A percentile compares a stretch with the other conserved stretches of the same genome.
Conservation (phyloP, 2,113 vertebrate genomes). For the Nothoprocta perdicaria region DNA sequence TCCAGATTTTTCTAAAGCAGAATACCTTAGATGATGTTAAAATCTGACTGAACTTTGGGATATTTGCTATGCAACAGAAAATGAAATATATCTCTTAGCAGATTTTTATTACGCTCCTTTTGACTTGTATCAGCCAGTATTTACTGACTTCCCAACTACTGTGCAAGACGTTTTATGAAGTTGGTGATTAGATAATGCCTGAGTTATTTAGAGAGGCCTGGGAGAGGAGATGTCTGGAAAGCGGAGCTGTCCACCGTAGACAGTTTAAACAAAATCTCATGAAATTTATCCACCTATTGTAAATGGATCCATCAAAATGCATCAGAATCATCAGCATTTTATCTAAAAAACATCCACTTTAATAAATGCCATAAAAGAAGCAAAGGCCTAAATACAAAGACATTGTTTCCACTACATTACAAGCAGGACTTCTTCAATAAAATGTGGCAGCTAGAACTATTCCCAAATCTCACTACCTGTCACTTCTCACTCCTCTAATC, state of each 20-base stretch:
- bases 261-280: not conserved
- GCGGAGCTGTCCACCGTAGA: not conserved
- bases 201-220: not conserved
- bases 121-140: not conserved
- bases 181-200: not conserved
- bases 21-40: not conserved
- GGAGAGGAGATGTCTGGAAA: not conserved
- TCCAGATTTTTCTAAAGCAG: not conserved
- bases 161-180: not conserved
- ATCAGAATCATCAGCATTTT: not conserved
- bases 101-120: not conserved
- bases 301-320: not conserved
- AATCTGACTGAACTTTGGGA: not conserved
- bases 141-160: not conserved
- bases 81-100: not conserved
- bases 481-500: not conserved
- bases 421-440: not conserved
- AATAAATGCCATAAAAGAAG: not conserved
- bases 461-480: not conserved
- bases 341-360: not conserved
- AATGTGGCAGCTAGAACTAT: not conserved
- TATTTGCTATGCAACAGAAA: not conserved
- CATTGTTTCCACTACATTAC: not conserved
- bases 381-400: not conserved
- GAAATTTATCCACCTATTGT: not conserved